A percentile compares a stretch with the other conserved stretches of the same genome.
These are phyloP conservation scores for Limnephilus marmoratus DNA, from an alignment of 2,888 invertebrate species.

Conservation along the genomic window DNA sequence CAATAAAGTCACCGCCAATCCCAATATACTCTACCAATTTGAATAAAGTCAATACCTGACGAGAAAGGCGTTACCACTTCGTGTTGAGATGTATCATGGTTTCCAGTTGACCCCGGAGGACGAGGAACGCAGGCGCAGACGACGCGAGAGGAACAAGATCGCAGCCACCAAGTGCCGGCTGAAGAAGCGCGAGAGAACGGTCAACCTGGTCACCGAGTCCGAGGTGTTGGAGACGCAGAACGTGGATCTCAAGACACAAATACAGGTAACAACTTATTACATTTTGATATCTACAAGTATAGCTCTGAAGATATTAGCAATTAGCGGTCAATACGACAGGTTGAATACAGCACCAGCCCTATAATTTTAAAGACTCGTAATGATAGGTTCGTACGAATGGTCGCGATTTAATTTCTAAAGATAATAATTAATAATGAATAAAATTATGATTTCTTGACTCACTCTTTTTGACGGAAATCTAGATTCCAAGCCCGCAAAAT, in stretches of 20 bases:
- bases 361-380: too few relatives aligned
- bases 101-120: constrained; percentile 91
- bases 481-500: too few relatives aligned
- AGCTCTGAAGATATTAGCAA: too few relatives aligned
- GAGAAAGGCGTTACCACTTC: constrained; percentile 33
- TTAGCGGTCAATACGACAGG: too few relatives aligned
- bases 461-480: too few relatives aligned
- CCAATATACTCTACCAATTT: neutral
- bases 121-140: constrained; percentile 89
- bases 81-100: constrained; percentile 44
- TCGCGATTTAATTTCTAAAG: too few relatives aligned
- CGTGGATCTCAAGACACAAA: constrained; percentile 88
- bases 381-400: too few relatives aligned
- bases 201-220: constrained; percentile 90
- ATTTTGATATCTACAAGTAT: neutral
- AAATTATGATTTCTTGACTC: too few relatives aligned
- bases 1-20: neutral
- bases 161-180: constrained; percentile 96
- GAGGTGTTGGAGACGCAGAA: constrained; percentile 91
- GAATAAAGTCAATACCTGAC: neutral
- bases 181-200: constrained; percentile 94
- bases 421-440: too few relatives aligned
- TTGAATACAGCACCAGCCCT: too few relatives aligned
- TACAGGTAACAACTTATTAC: constrained; percentile 73
- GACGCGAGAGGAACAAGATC: constrained; percentile 95